Percentiles rank a stretch among this genome's conserved stretches.
Conservation (phyloP, 2,797 vertebrate genomes). For the Rachycentron canadum region DNA sequence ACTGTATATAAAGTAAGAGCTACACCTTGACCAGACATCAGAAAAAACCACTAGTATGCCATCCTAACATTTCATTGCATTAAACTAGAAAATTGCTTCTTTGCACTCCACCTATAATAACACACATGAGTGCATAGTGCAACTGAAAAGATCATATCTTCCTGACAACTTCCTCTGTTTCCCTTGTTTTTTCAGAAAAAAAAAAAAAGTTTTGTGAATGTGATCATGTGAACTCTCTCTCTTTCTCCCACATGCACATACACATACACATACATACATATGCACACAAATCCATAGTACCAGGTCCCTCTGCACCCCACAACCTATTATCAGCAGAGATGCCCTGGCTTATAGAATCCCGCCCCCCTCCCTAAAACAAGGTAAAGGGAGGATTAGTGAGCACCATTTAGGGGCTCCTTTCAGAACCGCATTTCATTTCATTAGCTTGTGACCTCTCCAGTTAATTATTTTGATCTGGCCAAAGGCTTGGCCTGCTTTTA, state of each 20-base stretch:
- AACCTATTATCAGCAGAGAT: conserved; percentile 75
- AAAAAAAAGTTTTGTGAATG: too few species aligned
- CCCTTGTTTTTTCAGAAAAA: not conserved
- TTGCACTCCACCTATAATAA: too few species aligned
- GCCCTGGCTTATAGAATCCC: conserved; percentile 64
- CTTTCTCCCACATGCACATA: conserved; percentile 13
- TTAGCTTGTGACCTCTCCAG: conserved; percentile 89
- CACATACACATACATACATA: conserved; percentile 25
- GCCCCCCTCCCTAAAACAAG: conserved; percentile 83
- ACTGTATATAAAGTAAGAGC: not conserved
- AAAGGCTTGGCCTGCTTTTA: conserved; percentile 86
- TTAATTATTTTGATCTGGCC: conserved; percentile 91
- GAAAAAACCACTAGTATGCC: not conserved
- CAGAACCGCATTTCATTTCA: conserved; percentile 86
- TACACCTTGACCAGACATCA: not conserved
- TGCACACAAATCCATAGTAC: conserved; percentile 53
- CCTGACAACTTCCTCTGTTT: not conserved
- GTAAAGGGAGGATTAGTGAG: conserved; percentile 86
- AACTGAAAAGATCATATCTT: conserved; percentile 34
- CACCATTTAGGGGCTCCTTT: conserved; percentile 83
- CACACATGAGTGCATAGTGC: not conserved
- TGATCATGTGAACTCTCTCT: too few species aligned
- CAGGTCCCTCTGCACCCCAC: conserved; percentile 56
- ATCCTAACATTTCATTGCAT: not conserved
- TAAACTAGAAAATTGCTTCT: not conserved